Evolutionary conservation across 1,140 invertebrate genomes (phyloP), one percentile per base, ranked within the genome.

Genomic region (Hormaphis cornu): DNA sequence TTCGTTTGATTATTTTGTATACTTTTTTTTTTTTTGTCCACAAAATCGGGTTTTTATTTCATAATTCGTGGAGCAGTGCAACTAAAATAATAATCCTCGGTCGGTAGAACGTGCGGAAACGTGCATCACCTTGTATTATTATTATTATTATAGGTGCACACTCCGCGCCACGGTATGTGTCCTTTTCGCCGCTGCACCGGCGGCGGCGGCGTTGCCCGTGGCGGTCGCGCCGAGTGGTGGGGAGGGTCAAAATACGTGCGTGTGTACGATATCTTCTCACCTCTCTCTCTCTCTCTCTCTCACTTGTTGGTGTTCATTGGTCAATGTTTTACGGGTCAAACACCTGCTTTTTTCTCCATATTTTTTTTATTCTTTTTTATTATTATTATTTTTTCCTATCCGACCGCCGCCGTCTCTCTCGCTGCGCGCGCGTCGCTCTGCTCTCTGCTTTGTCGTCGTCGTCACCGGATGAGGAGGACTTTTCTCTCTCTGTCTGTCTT

Each of bases 241-340:
- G 61, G 61, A 66, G 61, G 61, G 61, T 66, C 44, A 66, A 66
- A 66, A 50, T 66, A 44, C 22, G 9, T 33, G 9, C 9, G 30
- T 50, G 61, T 66, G n/a, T n/a, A n/a, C n/a, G n/a, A n/a, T n/a
- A 66, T 30, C 61, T 50, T 66, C 61, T 66, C 61, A 66, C 61
- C 61, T 66, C 61, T 66, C n/a, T n/a, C n/a, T n/a, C n/a, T n/a
- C 61, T 66, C 61, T 66, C n/a, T n/a, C n/a, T n/a, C 61, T 66
- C 61, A 66, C 61, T 66, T 66, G 61, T 66, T 66, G 61, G 61
- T 66, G 61, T 66, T 66, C 61, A 66, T 66, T 66, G 61, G 61
- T 66, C 61, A 66, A 66, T 66, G 44, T 66, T 66, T 66, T 66
- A 66, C 61, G 61, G 61, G 61, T 66, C 61, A 66, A 66, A 66